A percentile compares a stretch with the other conserved stretches of the same genome.
These are phyloP conservation scores for Xestia rhomboidea DNA, from an alignment of 2,888 invertebrate genomes.

Conservation along the genomic window DNA sequence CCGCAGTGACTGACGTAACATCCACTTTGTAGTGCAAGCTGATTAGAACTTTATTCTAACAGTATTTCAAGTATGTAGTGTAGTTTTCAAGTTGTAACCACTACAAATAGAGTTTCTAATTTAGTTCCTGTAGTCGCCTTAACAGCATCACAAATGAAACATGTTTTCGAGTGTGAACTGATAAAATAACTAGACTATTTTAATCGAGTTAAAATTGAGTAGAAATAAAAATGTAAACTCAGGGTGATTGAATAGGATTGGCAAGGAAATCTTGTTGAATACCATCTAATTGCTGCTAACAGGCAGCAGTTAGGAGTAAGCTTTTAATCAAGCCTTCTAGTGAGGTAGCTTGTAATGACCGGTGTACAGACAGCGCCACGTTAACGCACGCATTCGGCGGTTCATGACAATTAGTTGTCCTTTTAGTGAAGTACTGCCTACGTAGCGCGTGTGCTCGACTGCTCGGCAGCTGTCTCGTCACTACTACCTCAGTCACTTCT, in stretches of 20 bases:
- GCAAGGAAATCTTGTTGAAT: background rate
- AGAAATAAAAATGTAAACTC: background rate
- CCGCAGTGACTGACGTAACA: no score
- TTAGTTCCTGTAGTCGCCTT: no score
- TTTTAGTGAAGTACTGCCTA: background rate
- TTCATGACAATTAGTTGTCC: slow-evolving; percentile 8
- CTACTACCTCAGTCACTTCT: no score
- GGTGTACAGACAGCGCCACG: slow-evolving; percentile 1
- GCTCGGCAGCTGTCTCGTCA: no score
- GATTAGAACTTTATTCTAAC: no score
- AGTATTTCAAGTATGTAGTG: no score
- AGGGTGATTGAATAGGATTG: background rate
- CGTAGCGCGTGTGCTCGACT: no score
- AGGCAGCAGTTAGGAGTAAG: background rate
- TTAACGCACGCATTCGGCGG: slow-evolving; percentile 16
- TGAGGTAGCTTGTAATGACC: slow-evolving; percentile 8
- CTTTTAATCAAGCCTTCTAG: slow-evolving; percentile 13
- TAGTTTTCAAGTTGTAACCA: no score
- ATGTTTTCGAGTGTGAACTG: background rate
- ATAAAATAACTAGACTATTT: background rate
- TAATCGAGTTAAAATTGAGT: background rate
- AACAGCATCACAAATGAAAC: background rate
- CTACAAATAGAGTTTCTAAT: no score
- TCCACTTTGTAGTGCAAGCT: no score
- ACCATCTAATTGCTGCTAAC: slow-evolving; percentile 4